These are phyloP conservation scores for Camponotus vicinus DNA, from an alignment of 1,140 invertebrate species.

Conservation along the genomic window DNA sequence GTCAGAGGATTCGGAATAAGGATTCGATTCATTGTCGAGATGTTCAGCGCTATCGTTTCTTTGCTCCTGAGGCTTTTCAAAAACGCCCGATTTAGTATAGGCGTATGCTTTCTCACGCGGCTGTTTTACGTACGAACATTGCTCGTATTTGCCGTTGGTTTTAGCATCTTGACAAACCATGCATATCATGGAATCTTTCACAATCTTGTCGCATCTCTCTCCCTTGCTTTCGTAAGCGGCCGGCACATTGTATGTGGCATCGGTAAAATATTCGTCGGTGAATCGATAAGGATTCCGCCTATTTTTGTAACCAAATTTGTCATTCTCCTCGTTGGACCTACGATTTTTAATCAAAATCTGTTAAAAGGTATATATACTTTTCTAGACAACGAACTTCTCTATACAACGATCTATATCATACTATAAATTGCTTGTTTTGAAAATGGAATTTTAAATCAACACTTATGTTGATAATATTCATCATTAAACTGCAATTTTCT, in stretches of 20 bases:
- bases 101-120: slow-evolving; percentile 90
- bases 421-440: neutral
- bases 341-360: neutral
- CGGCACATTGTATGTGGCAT: slow-evolving; percentile 59
- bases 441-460: neutral
- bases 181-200: slow-evolving; percentile 90
- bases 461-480: neutral
- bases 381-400: too few species aligned
- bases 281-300: slow-evolving; percentile 71
- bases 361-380: too few species aligned
- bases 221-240: slow-evolving; percentile 72
- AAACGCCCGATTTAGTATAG: slow-evolving; percentile 84
- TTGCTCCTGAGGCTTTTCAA: slow-evolving; percentile 86
- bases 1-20: neutral
- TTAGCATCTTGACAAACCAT: slow-evolving; percentile 90
- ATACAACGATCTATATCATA: too few species aligned
- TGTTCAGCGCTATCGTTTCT: neutral
- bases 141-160: slow-evolving; percentile 91
- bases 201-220: slow-evolving; percentile 87
- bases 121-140: slow-evolving; percentile 90
- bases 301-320: neutral
- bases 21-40: neutral
- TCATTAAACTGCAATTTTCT: neutral
- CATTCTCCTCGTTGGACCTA: slow-evolving; percentile 41
- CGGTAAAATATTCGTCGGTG: slow-evolving; percentile 79